Conservation (phyloP, 2,113 vertebrate species). For the Brachirus orientalis region DNA sequence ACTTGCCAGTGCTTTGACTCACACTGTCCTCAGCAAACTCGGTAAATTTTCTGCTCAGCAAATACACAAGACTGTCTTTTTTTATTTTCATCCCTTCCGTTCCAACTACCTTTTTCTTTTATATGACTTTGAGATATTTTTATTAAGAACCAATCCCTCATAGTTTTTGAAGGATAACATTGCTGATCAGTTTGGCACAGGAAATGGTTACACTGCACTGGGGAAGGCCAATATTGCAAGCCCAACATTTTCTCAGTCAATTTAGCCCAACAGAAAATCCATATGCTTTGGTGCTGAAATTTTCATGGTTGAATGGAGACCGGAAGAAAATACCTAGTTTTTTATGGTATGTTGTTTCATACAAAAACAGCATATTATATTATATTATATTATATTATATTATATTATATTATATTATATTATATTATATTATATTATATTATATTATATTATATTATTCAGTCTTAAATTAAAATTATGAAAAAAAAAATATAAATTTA, state of each 20-base stretch:
- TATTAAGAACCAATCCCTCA: constrained; percentile 84
- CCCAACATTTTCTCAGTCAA: constrained; percentile 96
- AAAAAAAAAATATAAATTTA: no score
- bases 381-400: no score
- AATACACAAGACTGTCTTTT: constrained; percentile 48
- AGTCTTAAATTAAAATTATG: no score
- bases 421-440: no score
- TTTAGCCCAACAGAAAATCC: constrained; percentile 88
- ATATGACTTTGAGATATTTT: constrained; percentile 74
- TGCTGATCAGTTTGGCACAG: constrained; percentile 71
- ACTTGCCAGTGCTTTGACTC: constrained; percentile 77
- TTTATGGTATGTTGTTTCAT: constrained; percentile 14
- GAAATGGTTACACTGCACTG: constrained; percentile 87
- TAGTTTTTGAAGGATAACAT: constrained; percentile 65
- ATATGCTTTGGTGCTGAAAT: constrained; percentile 87
- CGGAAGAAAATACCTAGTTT: constrained; percentile 36
- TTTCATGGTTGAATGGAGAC: constrained; percentile 68
- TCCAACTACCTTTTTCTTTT: constrained; percentile 44
- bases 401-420: no score
- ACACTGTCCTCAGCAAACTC: constrained; percentile 54
- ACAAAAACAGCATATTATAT: no score
- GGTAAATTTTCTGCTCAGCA: constrained; percentile 55
- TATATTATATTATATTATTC: no score
- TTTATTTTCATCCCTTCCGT: constrained; percentile 58
- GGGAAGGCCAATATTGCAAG: constrained; percentile 89